phyloP scores from a whole-genome alignment of 2,113 vertebrate genomes.

The Phrynocephalus versicolor region DNA sequence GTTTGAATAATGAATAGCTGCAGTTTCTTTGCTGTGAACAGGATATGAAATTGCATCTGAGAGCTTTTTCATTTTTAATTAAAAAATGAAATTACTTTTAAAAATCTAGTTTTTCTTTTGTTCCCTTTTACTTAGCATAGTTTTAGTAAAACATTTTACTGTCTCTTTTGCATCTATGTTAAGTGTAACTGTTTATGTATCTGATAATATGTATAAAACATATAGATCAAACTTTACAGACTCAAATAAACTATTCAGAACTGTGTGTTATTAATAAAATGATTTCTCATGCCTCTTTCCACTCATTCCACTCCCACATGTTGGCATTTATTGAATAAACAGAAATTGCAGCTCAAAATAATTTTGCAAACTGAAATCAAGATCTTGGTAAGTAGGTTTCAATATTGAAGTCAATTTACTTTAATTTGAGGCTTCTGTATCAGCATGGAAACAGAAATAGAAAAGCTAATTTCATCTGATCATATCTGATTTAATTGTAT shows the following conservation, averaged over 20 bases:
- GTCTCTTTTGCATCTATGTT: constrained; percentile 5
- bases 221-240: background rate
- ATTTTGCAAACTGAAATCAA: constrained; percentile 60
- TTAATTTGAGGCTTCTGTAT: constrained; percentile 62
- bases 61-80: constrained; percentile 1
- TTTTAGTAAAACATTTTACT: background rate
- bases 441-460: constrained; percentile 59
- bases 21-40: background rate
- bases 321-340: constrained; percentile 50
- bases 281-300: constrained; percentile 25
- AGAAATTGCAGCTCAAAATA: constrained; percentile 48
- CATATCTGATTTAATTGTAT: constrained; percentile 69
- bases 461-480: constrained; percentile 68
- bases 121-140: constrained; percentile 29
- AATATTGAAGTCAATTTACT: constrained; percentile 61
- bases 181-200: constrained; percentile 2
- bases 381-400: constrained; percentile 54
- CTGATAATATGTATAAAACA: background rate
- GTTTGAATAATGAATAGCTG: constrained; percentile 16
- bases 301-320: constrained; percentile 42
- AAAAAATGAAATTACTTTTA: background rate
- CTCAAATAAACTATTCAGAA: background rate
- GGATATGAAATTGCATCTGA: background rate
- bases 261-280: background rate
- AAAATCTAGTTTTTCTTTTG: background rate